These are phyloP conservation scores for Callocephalon fimbriatum DNA, from an alignment of 2,113 vertebrate species.

Conservation along the genomic window DNA sequence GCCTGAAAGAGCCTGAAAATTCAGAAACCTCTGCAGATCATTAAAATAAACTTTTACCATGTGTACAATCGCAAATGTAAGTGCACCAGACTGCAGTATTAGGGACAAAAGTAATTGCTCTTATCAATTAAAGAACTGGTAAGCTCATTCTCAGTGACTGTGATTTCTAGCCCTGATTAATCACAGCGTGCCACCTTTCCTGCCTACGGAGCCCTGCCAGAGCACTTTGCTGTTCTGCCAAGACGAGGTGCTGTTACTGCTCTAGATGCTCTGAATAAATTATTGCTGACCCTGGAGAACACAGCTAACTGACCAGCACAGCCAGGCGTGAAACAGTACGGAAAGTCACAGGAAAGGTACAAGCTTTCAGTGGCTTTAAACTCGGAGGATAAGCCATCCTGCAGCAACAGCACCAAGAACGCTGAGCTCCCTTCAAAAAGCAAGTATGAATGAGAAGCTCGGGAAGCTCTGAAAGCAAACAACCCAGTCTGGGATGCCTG, in stretches of 20 bases:
- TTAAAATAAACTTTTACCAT: not conserved
- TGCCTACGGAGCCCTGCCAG: not conserved
- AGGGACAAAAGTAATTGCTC: not conserved
- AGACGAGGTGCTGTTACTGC: not conserved
- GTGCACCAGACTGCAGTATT: too few species aligned
- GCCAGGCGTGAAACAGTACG: not conserved
- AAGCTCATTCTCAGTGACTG: not conserved
- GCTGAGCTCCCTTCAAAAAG: not conserved
- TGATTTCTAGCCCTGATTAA: not conserved
- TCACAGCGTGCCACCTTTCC: not conserved
- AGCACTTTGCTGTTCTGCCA: not conserved
- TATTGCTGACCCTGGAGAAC: not conserved
- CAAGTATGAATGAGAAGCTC: fast-evolving
- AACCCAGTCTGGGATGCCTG: not conserved
- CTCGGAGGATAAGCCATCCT: not conserved
- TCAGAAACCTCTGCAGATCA: not conserved
- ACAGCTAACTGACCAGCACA: not conserved
- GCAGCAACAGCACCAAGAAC: not conserved
- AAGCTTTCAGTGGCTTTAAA: not conserved
- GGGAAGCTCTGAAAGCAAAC: not conserved
- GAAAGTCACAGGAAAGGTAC: not conserved
- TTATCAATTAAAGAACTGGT: not conserved
- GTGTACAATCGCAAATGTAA: fast-evolving
- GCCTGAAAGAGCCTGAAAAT: not conserved
- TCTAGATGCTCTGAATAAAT: not conserved